Percentiles rank a stretch among this genome's conserved stretches.
phyloP scores from a whole-genome alignment of 2,888 invertebrate genomes.

The Acrobasis consociella region DNA sequence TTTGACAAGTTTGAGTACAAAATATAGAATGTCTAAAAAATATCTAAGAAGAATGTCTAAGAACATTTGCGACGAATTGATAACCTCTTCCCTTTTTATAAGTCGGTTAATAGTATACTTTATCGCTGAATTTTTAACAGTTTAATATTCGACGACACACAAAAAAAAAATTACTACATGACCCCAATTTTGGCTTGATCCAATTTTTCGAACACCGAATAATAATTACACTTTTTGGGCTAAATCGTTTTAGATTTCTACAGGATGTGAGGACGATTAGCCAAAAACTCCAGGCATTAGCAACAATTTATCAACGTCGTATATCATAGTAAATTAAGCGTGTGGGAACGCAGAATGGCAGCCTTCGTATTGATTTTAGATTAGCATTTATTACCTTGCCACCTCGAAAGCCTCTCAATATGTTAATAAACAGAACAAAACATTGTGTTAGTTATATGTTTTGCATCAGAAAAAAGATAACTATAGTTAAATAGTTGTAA shows the following conservation, averaged over 20 bases:
- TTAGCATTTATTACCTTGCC: conserved; percentile 54
- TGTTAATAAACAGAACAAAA: conserved; percentile 39
- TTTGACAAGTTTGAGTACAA: too few relatives aligned
- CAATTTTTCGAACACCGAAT: background rate
- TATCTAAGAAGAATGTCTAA: too few relatives aligned
- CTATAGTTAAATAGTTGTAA: too few relatives aligned
- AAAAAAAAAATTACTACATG: too few relatives aligned
- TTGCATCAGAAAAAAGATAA: background rate
- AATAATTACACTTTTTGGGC: conserved; percentile 3
- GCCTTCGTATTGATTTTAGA: conserved; percentile 61
- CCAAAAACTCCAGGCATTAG: conserved; percentile 29
- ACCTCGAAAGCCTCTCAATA: conserved; percentile 43
- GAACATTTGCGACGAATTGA: too few relatives aligned
- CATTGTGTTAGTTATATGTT: background rate
- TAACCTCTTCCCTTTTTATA: too few relatives aligned
- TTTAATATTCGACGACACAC: too few relatives aligned
- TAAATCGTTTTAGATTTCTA: conserved; percentile 23
- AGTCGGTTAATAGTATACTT: too few relatives aligned
- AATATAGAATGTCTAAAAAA: too few relatives aligned
- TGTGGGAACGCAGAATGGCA: conserved; percentile 43
- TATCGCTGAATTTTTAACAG: too few relatives aligned
- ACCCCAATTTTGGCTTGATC: too few relatives aligned
- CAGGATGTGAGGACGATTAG: conserved; percentile 26
- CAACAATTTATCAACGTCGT: conserved; percentile 49
- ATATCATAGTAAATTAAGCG: conserved; percentile 55